Base-by-base conservation (phyloP, 2,113 vertebrate genomes). In the Ailuropoda melanoleuca region DNA sequence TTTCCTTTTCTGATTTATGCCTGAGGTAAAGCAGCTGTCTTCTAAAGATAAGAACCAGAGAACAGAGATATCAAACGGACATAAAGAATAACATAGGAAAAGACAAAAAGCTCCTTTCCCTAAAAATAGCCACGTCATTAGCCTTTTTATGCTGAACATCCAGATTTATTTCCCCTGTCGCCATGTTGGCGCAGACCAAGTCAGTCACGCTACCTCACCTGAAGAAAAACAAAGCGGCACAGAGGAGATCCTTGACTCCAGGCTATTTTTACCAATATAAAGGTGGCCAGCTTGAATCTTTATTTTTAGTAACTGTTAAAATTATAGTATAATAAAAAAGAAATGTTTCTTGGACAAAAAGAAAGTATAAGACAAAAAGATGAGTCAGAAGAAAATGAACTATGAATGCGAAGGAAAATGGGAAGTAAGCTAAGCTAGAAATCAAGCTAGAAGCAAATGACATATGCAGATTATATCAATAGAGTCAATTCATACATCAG, bases 1-100 rank as follows among this genome's bases (percentile, higher is more conserved):
- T 90, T 98, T 96, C 75, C 83, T 55, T 46, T 97, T 95, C 81
- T 98, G 97, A 98, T 98, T 98, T 98, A 97, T 29, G 31, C 92
- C 21, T 86, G 88, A 97, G 88, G 91, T 11, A 88, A 92, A 66
- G 68, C 97, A 98, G 95, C 98, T 98, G 98, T 85, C 85, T 93
- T 75, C 78, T 70, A 77, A 64, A 98, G 98, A 98, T 98, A 98
- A 98, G 90, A 84, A 50, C 56, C 24, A 4, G 62, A 66, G 74
- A 78, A 93, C 53, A 58, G 92, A 83, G 56, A 29, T 21, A 34
- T 43, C 74, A 85, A 60, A 87, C 1, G 1, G 26, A 43, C 26
- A 62, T 6, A 55, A 7, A 89, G 48, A 84, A 48, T 26, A 93
- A 91, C 0, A 82, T 18, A 56, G 50, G 80, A 96, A 89, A 77